Evolutionary conservation across 2,113 vertebrate genomes (phyloP).

Genomic region (Stictonetta naevosa): DNA sequence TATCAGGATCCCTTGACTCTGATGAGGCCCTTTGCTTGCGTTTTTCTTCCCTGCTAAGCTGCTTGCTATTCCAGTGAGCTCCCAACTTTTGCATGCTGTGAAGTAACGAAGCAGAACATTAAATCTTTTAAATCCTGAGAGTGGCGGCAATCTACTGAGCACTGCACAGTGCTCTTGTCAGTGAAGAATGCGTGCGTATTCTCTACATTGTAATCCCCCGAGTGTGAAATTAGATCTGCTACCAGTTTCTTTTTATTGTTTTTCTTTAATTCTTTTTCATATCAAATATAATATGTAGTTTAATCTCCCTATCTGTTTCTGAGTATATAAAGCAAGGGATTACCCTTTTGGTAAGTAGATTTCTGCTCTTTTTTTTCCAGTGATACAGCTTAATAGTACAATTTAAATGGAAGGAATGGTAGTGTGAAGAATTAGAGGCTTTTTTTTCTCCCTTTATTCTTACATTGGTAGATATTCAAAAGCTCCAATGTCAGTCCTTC

Average conservation of each 20-base stretch:
- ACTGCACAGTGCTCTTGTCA: slow-evolving; percentile 5
- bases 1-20: neutral
- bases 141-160: neutral
- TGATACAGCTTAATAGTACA: neutral
- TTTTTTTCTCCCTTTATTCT: neutral
- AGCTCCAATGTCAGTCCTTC: neutral
- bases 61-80: neutral
- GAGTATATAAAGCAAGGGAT: neutral
- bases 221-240: slow-evolving; percentile 58
- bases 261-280: slow-evolving; percentile 10
- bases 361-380: neutral
- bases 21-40: neutral
- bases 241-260: neutral
- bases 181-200: slow-evolving; percentile 41
- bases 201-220: slow-evolving; percentile 19
- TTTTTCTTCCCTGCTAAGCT: slow-evolving; percentile 17
- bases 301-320: neutral
- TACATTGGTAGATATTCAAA: neutral
- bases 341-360: neutral
- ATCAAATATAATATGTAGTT: slow-evolving; percentile 21
- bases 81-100: slow-evolving; percentile 33
- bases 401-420: neutral
- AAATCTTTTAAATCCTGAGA: slow-evolving; percentile 43
- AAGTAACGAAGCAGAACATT: slow-evolving; percentile 49
- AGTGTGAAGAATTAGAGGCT: neutral